Base-by-base conservation (phyloP, 2,797 vertebrate species). In the Gymnodraco acuticeps region DNA sequence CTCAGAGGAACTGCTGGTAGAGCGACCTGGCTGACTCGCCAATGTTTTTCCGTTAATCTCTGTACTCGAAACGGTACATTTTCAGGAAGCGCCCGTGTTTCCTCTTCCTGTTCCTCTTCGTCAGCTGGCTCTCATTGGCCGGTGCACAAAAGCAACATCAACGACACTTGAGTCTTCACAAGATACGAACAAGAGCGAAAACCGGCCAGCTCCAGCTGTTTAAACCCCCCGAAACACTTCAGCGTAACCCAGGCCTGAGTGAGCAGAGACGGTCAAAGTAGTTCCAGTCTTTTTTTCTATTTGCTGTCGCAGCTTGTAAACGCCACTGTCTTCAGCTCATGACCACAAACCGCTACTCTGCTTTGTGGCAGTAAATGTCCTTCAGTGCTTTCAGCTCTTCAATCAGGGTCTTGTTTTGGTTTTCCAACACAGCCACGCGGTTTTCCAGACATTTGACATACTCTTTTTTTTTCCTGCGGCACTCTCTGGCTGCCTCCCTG, bases 341-440 rank as follows among this genome's bases (percentile, higher is more conserved):
- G 54, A 67, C 82, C 83, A 23, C 77, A 52, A 38, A 45, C 78
- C 81, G 90, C 96, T 96, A 98, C 87, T 98, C 96, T 73, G 94
- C 91, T 94, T 99, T 99, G 95, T 98, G 97, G 95, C 98, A 98
- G 93, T 99, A 99, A 94, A 99, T 97, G 95, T 99, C 97, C 95
- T 98, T 99, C 88, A 99, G 97, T 65, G 97, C 96, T 94, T 98
- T 98, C 88, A 99, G 96, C 96, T 99, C 98, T 93, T 99, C 97
- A 93, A 99, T 99, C 90, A 99, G 96, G 89, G 97, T 99, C 96
- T 99, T 99, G 96, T 99, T 99, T 95, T 99, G 97, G 94, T 99
- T 99, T 94, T 98, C 97, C 95, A 98, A 92, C 90, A 98, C 97
- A 20, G 96, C 97, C 93, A 99, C 97, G 7, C 98, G 97, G 90